Evolutionary conservation across 2,113 vertebrate genomes (phyloP).

Genomic region (Pachycephala philippinensis): DNA sequence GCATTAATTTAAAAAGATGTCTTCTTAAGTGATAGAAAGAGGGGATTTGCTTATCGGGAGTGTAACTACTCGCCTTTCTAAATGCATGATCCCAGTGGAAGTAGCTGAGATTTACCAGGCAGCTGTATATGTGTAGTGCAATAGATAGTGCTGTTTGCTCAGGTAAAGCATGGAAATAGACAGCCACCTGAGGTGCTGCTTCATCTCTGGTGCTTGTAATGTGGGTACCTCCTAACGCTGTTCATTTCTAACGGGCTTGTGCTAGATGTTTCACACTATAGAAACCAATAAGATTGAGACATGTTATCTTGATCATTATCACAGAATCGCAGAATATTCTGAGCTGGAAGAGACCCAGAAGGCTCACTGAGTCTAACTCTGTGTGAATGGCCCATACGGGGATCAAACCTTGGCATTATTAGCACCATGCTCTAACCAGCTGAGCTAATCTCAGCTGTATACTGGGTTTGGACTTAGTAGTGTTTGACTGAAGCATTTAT

Average conservation of each 20-base stretch:
- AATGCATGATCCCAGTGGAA: neutral
- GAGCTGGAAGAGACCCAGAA: neutral
- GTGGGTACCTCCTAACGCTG: neutral
- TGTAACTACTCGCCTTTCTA: neutral
- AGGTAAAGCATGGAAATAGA: neutral
- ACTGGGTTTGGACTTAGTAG: neutral
- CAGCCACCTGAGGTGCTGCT: neutral
- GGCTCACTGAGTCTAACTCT: neutral
- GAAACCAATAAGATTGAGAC: neutral
- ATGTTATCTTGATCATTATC: neutral
- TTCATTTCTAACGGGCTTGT: neutral
- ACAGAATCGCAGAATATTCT: neutral
- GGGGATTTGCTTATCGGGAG: neutral
- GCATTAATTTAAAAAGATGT: neutral
- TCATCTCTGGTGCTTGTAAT: neutral
- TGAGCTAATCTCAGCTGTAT: neutral
- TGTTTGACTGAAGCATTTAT: neutral
- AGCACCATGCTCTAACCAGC: neutral
- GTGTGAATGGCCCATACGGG: neutral
- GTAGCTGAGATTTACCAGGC: neutral
- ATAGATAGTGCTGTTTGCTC: neutral
- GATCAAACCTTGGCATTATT: neutral
- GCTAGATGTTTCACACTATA: neutral
- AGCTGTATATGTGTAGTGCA: neutral
- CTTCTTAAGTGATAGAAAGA: neutral